Conservation (phyloP, 1,140 invertebrate genomes). For the Luehdorfia chinensis region DNA sequence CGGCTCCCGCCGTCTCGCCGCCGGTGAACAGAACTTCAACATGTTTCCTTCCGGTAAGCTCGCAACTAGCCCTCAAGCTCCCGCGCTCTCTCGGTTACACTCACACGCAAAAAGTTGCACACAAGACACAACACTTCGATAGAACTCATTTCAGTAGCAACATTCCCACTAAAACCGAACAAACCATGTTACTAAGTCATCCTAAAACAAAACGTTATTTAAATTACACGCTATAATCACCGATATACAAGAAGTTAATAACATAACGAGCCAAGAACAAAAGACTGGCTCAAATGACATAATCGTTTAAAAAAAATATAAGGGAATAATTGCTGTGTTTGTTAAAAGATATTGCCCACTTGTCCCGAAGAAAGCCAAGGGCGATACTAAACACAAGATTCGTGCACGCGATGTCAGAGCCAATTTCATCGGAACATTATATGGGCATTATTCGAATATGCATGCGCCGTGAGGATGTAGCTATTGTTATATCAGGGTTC, state of each 20-base stretch:
- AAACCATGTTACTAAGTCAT: no score
- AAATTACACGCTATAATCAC: slow-evolving; percentile 1
- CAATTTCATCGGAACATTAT: slow-evolving; percentile 72
- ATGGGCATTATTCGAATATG: slow-evolving; percentile 74
- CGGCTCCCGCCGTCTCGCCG: slow-evolving; percentile 76
- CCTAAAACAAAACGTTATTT: no score
- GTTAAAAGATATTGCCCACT: slow-evolving; percentile 21
- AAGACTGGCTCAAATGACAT: slow-evolving; percentile 22
- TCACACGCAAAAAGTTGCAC: slow-evolving; percentile 3
- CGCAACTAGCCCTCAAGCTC: slow-evolving; percentile 22
- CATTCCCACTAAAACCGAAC: no score
- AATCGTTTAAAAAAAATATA: slow-evolving; percentile 14
- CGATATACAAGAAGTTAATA: slow-evolving; percentile 25
- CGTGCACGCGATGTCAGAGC: slow-evolving; percentile 43
- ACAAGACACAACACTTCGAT: slow-evolving; percentile 9
- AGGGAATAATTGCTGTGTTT: slow-evolving; percentile 5
- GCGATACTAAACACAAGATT: slow-evolving; percentile 53
- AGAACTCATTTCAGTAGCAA: no score
- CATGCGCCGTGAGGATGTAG: slow-evolving; percentile 59
- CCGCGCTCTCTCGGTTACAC: slow-evolving; percentile 1
- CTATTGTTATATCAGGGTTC: slow-evolving; percentile 59
- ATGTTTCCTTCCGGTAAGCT: slow-evolving; percentile 61
- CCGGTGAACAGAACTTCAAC: slow-evolving; percentile 84
- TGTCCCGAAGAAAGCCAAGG: slow-evolving; percentile 46
- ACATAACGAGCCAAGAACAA: slow-evolving; percentile 19